phyloP scores from a whole-genome alignment of 2,888 invertebrate species.

The Amphipoea lucens region DNA sequence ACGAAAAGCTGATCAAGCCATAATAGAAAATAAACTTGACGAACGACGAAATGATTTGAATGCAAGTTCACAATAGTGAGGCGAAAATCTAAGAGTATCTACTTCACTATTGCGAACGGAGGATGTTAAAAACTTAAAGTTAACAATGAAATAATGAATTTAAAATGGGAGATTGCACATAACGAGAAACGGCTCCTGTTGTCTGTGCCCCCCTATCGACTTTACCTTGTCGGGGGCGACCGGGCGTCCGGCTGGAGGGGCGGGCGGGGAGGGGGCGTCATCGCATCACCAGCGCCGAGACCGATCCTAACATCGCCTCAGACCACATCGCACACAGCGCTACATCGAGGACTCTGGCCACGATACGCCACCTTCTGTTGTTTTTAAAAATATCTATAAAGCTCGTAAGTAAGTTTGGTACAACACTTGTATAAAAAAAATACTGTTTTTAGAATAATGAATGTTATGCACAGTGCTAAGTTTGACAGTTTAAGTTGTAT shows the following conservation, averaged over 20 bases:
- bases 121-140: constrained; percentile 71
- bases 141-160: constrained; percentile 76
- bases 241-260: constrained; percentile 66
- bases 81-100: constrained; percentile 21
- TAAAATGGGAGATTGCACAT: constrained; percentile 86
- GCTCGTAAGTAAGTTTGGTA: constrained; percentile 79
- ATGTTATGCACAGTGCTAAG: constrained; percentile 69
- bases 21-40: constrained; percentile 67
- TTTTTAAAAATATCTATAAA: constrained; percentile 89
- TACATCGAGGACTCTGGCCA: constrained; percentile 88
- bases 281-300: constrained; percentile 71
- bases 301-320: constrained; percentile 87
- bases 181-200: constrained; percentile 84
- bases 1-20: constrained; percentile 76
- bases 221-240: constrained; percentile 83
- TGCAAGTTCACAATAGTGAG: constrained; percentile 54
- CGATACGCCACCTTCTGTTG: constrained; percentile 89
- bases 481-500: constrained; percentile 65
- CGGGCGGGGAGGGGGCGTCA: constrained; percentile 68
- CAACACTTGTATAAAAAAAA: constrained; percentile 67
- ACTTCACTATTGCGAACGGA: constrained; percentile 67
- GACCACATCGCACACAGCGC: constrained; percentile 89
- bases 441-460: constrained; percentile 65
- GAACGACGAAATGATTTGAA: constrained; percentile 60
- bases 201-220: constrained; percentile 84